phyloP scores from a whole-genome alignment of 2,888 invertebrate genomes.

The Pyrrhosoma nymphula region DNA sequence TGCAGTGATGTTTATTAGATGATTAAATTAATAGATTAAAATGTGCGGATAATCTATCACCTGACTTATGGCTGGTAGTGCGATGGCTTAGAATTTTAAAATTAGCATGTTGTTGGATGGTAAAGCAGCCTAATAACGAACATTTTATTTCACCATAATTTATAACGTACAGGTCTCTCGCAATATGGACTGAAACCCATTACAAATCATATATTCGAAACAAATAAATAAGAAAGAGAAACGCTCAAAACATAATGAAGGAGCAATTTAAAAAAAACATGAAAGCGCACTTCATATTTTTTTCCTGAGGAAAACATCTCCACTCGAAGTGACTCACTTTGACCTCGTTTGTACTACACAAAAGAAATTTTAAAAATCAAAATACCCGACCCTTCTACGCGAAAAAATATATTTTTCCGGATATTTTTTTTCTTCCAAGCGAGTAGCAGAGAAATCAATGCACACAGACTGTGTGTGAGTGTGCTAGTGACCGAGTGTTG shows the following conservation, averaged over 20 bases:
- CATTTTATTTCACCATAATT: too few species aligned
- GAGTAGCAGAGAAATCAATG: background rate
- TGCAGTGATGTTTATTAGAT: too few species aligned
- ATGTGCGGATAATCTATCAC: too few species aligned
- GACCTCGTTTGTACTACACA: background rate
- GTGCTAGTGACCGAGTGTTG: background rate
- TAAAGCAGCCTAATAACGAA: too few species aligned
- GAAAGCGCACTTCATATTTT: background rate
- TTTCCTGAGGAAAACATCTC: background rate
- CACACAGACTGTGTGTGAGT: background rate
- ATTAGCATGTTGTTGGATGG: too few species aligned
- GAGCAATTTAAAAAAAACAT: background rate
- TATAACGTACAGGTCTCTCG: too few species aligned
- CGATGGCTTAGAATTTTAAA: too few species aligned
- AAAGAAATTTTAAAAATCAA: background rate
- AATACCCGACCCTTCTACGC: background rate
- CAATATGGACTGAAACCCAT: too few species aligned
- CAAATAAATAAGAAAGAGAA: background rate
- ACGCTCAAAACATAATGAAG: background rate
- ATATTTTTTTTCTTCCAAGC: background rate
- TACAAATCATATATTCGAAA: too few species aligned
- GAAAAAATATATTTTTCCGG: background rate
- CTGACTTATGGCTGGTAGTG: too few species aligned
- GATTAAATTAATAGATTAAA: too few species aligned
- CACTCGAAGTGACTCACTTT: conserved; percentile 3